Evolutionary conservation across 2,797 vertebrate species (phyloP).

Genomic region (Ctenopoma multispine): DNA sequence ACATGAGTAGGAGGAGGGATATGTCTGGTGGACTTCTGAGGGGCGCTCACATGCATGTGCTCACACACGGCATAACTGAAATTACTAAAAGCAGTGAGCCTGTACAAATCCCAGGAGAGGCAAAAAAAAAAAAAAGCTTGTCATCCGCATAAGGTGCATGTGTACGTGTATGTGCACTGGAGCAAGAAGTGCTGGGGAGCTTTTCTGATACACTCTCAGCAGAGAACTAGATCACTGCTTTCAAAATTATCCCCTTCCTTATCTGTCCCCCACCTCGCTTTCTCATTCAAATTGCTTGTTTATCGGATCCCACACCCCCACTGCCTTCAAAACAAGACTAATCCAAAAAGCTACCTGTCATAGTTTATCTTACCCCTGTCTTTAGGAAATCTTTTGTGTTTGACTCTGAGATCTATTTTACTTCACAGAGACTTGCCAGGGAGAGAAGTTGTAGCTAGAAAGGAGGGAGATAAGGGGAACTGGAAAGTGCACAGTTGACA

Average conservation of each 20-base stretch:
- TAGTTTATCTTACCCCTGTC: slow-evolving; percentile 70
- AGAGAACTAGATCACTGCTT: slow-evolving; percentile 72
- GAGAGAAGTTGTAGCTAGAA: slow-evolving; percentile 71
- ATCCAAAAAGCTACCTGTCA: slow-evolving; percentile 80
- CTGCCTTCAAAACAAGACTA: slow-evolving; percentile 74
- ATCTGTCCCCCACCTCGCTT: slow-evolving; percentile 64
- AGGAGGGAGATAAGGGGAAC: slow-evolving; percentile 72
- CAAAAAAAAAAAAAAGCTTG: slow-evolving; percentile 63
- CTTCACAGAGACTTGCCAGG: slow-evolving; percentile 64
- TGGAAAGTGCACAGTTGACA: slow-evolving; percentile 62
- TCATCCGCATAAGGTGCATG: slow-evolving; percentile 51
- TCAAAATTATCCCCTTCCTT: slow-evolving; percentile 75
- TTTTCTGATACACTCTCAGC: slow-evolving; percentile 75
- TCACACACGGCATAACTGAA: slow-evolving; percentile 49
- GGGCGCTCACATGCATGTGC: slow-evolving; percentile 3
- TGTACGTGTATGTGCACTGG: slow-evolving; percentile 41
- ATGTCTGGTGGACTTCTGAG: slow-evolving; percentile 37
- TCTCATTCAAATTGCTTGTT: slow-evolving; percentile 82
- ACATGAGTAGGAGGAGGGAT: slow-evolving; percentile 29
- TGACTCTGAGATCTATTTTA: slow-evolving; percentile 80
- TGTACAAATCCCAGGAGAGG: slow-evolving; percentile 71
- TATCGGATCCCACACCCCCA: slow-evolving; percentile 66
- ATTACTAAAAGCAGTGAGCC: slow-evolving; percentile 74
- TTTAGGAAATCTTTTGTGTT: slow-evolving; percentile 76
- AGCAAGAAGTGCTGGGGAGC: slow-evolving; percentile 64